phyloP scores from a whole-genome alignment of 2,113 vertebrate species.

The Mormyrus iriodes region DNA sequence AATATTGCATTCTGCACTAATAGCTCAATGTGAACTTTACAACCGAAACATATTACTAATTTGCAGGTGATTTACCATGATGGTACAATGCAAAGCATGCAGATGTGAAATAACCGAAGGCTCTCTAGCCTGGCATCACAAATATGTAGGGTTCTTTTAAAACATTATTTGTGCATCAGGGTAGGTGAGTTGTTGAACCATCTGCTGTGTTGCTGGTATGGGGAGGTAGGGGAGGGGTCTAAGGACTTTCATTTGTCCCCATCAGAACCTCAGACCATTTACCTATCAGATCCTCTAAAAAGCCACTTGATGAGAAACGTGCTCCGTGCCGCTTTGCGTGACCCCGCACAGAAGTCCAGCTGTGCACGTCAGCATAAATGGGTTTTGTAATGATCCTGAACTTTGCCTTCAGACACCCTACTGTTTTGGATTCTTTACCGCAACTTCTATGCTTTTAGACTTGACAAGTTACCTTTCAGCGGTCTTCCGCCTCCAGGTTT shows the following conservation, averaged over 20 bases:
- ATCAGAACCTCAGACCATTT: too few species aligned
- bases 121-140: background rate
- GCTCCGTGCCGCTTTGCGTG: slow-evolving; percentile 12
- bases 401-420: slow-evolving; percentile 36
- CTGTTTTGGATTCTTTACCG: background rate
- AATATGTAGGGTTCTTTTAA: background rate
- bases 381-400: slow-evolving; percentile 47
- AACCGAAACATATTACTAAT: background rate
- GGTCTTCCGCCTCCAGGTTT: background rate
- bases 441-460: background rate
- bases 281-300: background rate
- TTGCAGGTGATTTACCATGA: background rate
- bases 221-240: background rate
- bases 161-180: background rate
- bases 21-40: background rate
- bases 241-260: background rate
- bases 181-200: background rate
- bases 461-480: background rate
- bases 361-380: background rate
- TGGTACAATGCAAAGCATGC: background rate
- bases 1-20: too few species aligned
- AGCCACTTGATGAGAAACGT: background rate
- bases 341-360: slow-evolving; percentile 34
- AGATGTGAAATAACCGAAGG: background rate
- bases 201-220: background rate